Conservation (phyloP, 2,888 invertebrate genomes). For the Pediacus dermestoides region DNA sequence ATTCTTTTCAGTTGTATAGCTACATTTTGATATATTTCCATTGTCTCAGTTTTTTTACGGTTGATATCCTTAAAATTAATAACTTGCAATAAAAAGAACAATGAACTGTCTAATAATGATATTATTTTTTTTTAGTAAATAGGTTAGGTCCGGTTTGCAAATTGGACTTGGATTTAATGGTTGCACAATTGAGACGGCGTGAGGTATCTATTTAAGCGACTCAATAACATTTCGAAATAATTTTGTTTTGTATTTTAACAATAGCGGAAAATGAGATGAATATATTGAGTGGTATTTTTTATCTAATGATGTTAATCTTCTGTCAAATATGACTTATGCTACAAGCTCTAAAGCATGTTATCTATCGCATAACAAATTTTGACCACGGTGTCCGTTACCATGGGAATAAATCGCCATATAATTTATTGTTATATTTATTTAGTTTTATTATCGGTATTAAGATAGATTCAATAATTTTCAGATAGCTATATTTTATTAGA, state of each 20-base stretch:
- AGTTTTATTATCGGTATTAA: too few species aligned
- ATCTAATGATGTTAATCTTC: too few species aligned
- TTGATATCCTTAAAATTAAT: constrained; percentile 4
- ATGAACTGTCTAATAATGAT: constrained; percentile 5
- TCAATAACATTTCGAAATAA: constrained; percentile 7
- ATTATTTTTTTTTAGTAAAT: constrained; percentile 3
- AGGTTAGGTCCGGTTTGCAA: constrained; percentile 5
- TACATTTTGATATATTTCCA: constrained; percentile 2
- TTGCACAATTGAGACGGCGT: constrained; percentile 4
- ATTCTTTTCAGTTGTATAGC: constrained; percentile 1
- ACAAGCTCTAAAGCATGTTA: too few species aligned
- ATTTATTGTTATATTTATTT: too few species aligned
- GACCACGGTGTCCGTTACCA: too few species aligned
- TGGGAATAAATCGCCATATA: too few species aligned
- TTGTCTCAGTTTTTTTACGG: constrained; percentile 4
- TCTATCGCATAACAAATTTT: too few species aligned
- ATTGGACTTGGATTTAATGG: constrained; percentile 2
- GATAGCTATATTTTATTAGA: too few species aligned
- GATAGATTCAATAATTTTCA: too few species aligned
- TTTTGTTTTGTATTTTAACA: constrained; percentile 1
- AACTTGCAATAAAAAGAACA: neutral
- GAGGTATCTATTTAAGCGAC: constrained; percentile 5
- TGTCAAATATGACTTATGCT: too few species aligned
- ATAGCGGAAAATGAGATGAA: constrained; percentile 3
- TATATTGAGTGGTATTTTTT: too few species aligned